phyloP scores from a whole-genome alignment of 1,140 invertebrate genomes.

The Hyposmocoma kahamanoa region DNA sequence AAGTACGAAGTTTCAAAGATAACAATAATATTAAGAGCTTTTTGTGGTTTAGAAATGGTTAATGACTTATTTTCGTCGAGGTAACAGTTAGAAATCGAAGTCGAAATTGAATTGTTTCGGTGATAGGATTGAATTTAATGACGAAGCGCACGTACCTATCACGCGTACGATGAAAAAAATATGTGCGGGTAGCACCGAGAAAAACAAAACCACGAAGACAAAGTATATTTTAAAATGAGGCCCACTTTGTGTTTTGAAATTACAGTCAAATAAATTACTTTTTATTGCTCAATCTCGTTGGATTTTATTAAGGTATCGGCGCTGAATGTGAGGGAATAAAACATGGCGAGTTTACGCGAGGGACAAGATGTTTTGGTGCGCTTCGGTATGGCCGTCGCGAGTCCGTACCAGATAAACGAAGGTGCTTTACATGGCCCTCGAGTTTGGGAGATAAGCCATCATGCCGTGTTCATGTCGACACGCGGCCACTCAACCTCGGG shows the following conservation, averaged over 20 bases:
- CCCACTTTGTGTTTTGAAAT: constrained; percentile 70
- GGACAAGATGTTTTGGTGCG: constrained; percentile 50
- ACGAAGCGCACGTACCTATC: constrained; percentile 31
- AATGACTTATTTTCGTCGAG: constrained; percentile 33
- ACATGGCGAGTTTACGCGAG: constrained; percentile 62
- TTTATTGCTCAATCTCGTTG: constrained; percentile 73
- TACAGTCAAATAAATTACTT: constrained; percentile 73
- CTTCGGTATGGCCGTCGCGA: constrained; percentile 24
- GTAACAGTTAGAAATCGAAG: constrained; percentile 25
- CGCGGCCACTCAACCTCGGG: constrained; percentile 31
- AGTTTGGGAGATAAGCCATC: constrained; percentile 54
- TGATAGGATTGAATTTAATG: constrained; percentile 37
- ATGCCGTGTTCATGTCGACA: constrained; percentile 43
- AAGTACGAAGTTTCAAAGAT: neutral
- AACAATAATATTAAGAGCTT: neutral
- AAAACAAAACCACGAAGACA: constrained; percentile 65
- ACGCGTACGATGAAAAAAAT: constrained; percentile 36
- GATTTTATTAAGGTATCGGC: constrained; percentile 70
- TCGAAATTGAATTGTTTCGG: constrained; percentile 20
- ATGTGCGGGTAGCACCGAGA: constrained; percentile 52
- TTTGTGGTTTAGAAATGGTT: constrained; percentile 18
- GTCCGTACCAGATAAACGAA: constrained; percentile 36
- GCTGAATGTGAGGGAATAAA: constrained; percentile 61
- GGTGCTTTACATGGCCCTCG: constrained; percentile 51
- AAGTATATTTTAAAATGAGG: constrained; percentile 69